phyloP scores from a whole-genome alignment of 30 jellyfish, hydroid and myxozoan species.

The Mastigias papua region DNA sequence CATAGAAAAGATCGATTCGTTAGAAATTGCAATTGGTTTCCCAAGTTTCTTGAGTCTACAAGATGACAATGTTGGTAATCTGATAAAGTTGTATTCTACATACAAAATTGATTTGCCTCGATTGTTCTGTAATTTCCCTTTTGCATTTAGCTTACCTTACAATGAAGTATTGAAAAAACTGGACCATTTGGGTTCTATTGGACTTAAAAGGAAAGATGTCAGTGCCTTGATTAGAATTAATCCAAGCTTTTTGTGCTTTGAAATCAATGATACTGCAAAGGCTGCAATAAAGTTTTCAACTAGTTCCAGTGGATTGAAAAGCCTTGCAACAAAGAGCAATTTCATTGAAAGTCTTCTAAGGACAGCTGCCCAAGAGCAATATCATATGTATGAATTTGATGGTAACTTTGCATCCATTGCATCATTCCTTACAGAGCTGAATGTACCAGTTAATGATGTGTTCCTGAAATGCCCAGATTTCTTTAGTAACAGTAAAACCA shows the following conservation, averaged over 20 bases:
- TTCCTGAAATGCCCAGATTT: constrained; percentile 35
- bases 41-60: constrained; percentile 32
- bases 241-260: constrained; percentile 50
- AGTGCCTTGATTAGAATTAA: constrained; percentile 25
- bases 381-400: constrained; percentile 43
- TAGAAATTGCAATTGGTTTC: constrained; percentile 25
- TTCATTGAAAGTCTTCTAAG: constrained; percentile 49
- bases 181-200: constrained; percentile 50
- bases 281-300: constrained; percentile 50
- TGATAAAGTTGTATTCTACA: constrained; percentile 10
- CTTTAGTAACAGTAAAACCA: constrained; percentile 30
- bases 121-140: constrained; percentile 31
- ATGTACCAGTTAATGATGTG: constrained; percentile 32
- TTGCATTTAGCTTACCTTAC: constrained; percentile 34
- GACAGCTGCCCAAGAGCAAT: constrained; percentile 30
- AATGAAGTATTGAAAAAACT: constrained; percentile 42
- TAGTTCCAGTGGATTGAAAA: constrained; percentile 38
- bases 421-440: constrained; percentile 32
- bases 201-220: constrained; percentile 59
- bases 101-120: constrained; percentile 18
- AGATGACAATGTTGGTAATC: constrained; percentile 8
- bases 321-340: constrained; percentile 49
- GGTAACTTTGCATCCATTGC: constrained; percentile 48
- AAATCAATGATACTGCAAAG: constrained; percentile 28
- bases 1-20: constrained; percentile 21